Conservation (phyloP, 2,888 invertebrate genomes). For the Papilio protenor region DNA sequence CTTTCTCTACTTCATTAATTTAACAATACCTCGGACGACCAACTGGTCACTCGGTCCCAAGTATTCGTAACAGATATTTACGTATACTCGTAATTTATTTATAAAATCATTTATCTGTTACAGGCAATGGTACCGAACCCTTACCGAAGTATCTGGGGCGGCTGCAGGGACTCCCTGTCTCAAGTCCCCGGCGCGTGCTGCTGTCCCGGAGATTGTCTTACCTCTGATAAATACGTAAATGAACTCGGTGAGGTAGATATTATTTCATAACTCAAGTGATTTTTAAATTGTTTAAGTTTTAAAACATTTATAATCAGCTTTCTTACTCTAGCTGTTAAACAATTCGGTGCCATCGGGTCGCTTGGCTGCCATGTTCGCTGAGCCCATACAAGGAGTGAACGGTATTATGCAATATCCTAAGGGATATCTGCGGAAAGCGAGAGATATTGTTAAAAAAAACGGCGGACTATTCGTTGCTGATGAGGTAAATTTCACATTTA, state of each 20-base stretch:
- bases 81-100: too few species aligned
- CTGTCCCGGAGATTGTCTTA: slow-evolving; percentile 88
- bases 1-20: too few species aligned
- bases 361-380: slow-evolving; percentile 96
- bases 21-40: too few species aligned
- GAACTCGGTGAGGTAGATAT: slow-evolving; percentile 86
- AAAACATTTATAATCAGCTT: not conserved
- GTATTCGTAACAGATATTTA: too few species aligned
- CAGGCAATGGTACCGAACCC: slow-evolving; percentile 96
- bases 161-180: slow-evolving; percentile 95
- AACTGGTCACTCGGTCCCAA: too few species aligned
- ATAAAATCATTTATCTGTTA: not conserved
- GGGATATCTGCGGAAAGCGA: slow-evolving; percentile 92
- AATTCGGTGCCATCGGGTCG: slow-evolving; percentile 91
- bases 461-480: slow-evolving; percentile 96
- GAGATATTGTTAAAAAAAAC: slow-evolving; percentile 89
- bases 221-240: slow-evolving; percentile 91
- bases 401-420: slow-evolving; percentile 97
- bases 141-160: slow-evolving; percentile 95
- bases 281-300: not conserved
- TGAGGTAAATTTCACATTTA: slow-evolving; percentile 85
- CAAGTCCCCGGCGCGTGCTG: slow-evolving; percentile 88
- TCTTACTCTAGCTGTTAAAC: slow-evolving; percentile 84
- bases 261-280: not conserved
- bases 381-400: slow-evolving; percentile 98